Percentiles rank a stretch among this genome's conserved stretches.
Conservation (phyloP, 2,113 vertebrate genomes). For the Turnix velox region DNA sequence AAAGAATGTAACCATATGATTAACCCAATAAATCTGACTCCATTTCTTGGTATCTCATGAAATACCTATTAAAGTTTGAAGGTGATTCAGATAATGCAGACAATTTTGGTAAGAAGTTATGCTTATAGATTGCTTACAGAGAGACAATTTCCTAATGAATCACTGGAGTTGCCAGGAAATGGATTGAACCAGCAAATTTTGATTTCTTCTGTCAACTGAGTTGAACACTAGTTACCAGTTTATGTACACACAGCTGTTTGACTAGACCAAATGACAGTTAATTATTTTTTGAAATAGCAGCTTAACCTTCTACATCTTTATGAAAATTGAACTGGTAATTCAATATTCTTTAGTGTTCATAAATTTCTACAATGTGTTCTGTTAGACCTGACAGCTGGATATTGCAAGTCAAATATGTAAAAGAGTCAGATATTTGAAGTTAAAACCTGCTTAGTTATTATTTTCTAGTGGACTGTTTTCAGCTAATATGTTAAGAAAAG, state of each 20-base stretch:
- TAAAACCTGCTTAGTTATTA: not conserved
- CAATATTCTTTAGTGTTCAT: not conserved
- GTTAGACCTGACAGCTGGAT: not conserved
- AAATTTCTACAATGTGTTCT: not conserved
- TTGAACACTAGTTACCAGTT: not conserved
- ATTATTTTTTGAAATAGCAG: not conserved
- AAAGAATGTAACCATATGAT: not conserved
- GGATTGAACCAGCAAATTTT: constrained; percentile 1
- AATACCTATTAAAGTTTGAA: not conserved
- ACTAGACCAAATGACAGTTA: not conserved
- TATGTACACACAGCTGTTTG: not conserved
- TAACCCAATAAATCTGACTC: not conserved
- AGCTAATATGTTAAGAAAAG: not conserved
- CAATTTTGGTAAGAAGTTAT: not conserved
- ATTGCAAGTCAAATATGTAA: not conserved
- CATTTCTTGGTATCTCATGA: not conserved
- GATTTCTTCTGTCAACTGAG: not conserved
- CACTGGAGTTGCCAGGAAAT: constrained; percentile 8
- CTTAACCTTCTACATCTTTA: not conserved
- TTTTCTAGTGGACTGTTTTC: not conserved
- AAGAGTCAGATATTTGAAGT: not conserved
- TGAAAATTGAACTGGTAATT: not conserved
- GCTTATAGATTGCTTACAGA: not conserved
- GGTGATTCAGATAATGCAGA: not conserved
- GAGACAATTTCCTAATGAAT: not conserved